Evolutionary conservation across 2,888 invertebrate species (phyloP), one percentile per base, ranked within the genome.

Genomic region (Pseudococcus jackbeardsleyi): DNA sequence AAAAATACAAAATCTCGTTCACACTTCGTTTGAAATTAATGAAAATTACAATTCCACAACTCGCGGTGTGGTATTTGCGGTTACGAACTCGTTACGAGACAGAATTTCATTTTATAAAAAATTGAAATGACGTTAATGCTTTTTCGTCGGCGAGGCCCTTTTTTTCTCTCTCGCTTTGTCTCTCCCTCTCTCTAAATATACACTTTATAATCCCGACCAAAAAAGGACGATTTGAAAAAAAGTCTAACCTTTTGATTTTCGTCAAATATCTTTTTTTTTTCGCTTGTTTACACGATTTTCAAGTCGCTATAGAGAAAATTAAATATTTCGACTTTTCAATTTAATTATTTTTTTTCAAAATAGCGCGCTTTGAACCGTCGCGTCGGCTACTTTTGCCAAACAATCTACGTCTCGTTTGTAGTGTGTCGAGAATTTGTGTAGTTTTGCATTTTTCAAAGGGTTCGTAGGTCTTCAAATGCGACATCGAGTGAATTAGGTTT

Each of bases 11-110:
- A 77, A 77, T 77, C 77, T 77, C 77, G 77, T 77, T 64, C 77
- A 77, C 77, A 77, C 77, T 77, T 77, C 77, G 77, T 77, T 77
- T 77, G 77, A 77, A 39, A 77, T 77, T 77, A 77, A 77, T 77
- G 77, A 77, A 77, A 77, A 77, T 77, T 77, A 77, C 39, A 77
- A 77, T 77, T 39, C 39, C 39, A 39, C 39, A 39, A 39, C 39
- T 77, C 39, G 77, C 50, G 50, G 50, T 17, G 77, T 39, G 39
- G 77, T 77, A 77, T 77, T 77, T 26, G 77, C 77, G 39, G 77
- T 77, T 77, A 39, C 77, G 77, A 77, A 77, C 64, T 39, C 77
- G 77, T 77, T 33, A 77, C 33, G 77, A 77, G 77, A 39, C 26
- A 77, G 26, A 77, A 77, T 77, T 77, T 77, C 39, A 77, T 77